Percentiles rank a stretch among this genome's conserved stretches.
These are phyloP conservation scores for Limanda limanda DNA, from an alignment of 2,113 vertebrate genomes.

Conservation along the genomic window DNA sequence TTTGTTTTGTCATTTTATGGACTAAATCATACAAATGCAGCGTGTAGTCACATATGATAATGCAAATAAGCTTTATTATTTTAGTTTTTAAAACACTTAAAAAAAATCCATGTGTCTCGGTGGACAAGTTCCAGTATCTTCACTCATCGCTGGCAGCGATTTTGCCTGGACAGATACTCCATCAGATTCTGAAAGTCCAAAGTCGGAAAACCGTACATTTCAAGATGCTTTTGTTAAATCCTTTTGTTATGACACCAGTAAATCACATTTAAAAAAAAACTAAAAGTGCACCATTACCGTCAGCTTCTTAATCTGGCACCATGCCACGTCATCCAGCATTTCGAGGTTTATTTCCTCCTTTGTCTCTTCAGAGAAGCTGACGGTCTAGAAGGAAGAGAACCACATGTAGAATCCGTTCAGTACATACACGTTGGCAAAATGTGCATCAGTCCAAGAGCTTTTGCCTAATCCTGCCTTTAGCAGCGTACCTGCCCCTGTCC, in stretches of 20 bases:
- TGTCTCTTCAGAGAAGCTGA: conserved; percentile 72
- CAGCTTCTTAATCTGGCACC: conserved; percentile 68
- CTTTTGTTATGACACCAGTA: not conserved
- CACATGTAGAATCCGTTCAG: not conserved
- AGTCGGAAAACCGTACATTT: too few species aligned
- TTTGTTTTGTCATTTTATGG: not conserved
- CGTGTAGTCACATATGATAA: not conserved
- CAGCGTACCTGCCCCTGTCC: conserved; percentile 62
- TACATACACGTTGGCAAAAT: not conserved
- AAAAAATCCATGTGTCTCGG: not conserved
- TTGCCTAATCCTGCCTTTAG: too few species aligned
- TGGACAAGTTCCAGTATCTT: not conserved
- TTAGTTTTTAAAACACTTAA: conserved; percentile 14
- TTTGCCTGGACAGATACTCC: conserved; percentile 50
- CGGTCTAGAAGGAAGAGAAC: conserved; percentile 19
- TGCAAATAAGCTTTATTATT: conserved; percentile 47
- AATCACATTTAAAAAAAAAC: not conserved
- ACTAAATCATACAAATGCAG: not conserved
- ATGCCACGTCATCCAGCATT: conserved; percentile 68
- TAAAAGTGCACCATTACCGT: conserved; percentile 27
- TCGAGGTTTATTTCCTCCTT: conserved; percentile 67
- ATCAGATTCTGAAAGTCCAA: conserved; percentile 61
- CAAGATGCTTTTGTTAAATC: not conserved
- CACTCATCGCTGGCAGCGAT: conserved; percentile 36
- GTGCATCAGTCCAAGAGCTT: too few species aligned